A percentile compares a stretch with the other conserved stretches of the same genome.
Evolutionary conservation across 1,140 invertebrate species (phyloP).

Genomic region (Drosophila mayri): DNA sequence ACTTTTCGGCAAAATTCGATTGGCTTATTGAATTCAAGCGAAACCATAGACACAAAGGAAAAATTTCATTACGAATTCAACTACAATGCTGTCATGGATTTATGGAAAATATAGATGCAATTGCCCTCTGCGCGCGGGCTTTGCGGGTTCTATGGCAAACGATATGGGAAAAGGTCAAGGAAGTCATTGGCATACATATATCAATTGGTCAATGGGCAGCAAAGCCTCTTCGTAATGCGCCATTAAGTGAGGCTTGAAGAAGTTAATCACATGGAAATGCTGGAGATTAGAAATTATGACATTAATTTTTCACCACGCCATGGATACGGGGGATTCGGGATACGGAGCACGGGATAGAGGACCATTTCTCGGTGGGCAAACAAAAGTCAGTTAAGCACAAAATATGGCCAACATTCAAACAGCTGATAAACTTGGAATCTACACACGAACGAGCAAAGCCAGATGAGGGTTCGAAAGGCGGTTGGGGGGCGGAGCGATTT

Average conservation of each 20-base stretch:
- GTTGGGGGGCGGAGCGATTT: background rate
- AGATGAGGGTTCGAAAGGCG: conserved; percentile 17
- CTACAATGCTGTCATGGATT: conserved; percentile 24
- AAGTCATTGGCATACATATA: conserved; percentile 55
- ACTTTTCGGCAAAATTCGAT: conserved; percentile 25
- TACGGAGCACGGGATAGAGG: background rate
- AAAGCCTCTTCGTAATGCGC: conserved; percentile 54
- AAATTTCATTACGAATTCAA: conserved; percentile 43
- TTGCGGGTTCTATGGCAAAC: background rate
- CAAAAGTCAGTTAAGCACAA: conserved; percentile 75
- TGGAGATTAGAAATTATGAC: conserved; percentile 82
- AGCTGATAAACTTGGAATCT: conserved; percentile 70
- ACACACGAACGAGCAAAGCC: conserved; percentile 64
- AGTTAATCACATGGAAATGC: conserved; percentile 82
- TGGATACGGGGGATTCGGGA: background rate
- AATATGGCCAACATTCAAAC: conserved; percentile 71
- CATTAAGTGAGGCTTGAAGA: conserved; percentile 71
- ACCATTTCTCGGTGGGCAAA: conserved; percentile 41
- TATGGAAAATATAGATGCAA: conserved; percentile 39
- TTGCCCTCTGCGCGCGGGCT: background rate
- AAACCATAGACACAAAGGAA: conserved; percentile 32
- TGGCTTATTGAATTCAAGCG: conserved; percentile 33
- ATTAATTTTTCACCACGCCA: conserved; percentile 65
- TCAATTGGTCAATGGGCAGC: conserved; percentile 59
- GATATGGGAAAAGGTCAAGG: conserved; percentile 43